A percentile compares a stretch with the other conserved stretches of the same genome.
These are phyloP conservation scores for Lomographa bimaculata DNA, from an alignment of 2,888 invertebrate species.

Conservation along the genomic window DNA sequence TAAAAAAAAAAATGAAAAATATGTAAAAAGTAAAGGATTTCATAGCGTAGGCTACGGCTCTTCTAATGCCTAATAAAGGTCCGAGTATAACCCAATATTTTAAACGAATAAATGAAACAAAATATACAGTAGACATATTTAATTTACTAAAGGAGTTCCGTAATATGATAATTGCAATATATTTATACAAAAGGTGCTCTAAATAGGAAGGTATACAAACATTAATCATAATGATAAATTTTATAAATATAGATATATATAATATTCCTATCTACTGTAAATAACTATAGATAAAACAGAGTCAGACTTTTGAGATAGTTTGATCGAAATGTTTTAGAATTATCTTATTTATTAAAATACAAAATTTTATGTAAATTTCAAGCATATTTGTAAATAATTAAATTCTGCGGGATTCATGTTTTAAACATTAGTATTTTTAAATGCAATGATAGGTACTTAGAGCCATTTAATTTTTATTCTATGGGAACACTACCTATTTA, in stretches of 20 bases:
- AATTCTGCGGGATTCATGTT: too few relatives aligned
- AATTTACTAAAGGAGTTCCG: conserved; percentile 25
- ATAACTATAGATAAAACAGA: conserved; percentile 18
- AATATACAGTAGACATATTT: conserved; percentile 20
- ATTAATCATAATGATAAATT: conserved; percentile 10
- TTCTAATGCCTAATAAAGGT: too few relatives aligned
- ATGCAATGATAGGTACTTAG: too few relatives aligned
- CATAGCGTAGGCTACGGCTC: too few relatives aligned
- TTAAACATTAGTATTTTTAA: too few relatives aligned
- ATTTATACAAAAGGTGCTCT: conserved; percentile 31
- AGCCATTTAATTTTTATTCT: conserved; percentile 14
- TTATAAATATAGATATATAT: conserved; percentile 25
- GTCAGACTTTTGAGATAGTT: conserved; percentile 32
- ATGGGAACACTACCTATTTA: too few relatives aligned
- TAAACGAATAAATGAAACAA: not conserved
- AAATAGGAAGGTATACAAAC: conserved; percentile 26
- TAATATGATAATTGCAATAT: conserved; percentile 23
- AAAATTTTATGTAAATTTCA: too few relatives aligned
- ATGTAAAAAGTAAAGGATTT: too few relatives aligned
- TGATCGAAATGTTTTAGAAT: conserved; percentile 4
- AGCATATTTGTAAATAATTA: too few relatives aligned
- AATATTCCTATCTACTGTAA: conserved; percentile 23
- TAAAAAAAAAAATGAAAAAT: too few relatives aligned
- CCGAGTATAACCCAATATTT: too few relatives aligned
- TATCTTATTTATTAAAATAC: conserved; percentile 6